Evolutionary conservation across 2,797 vertebrate species (phyloP).

Genomic region (Pelobates cultripes): DNA sequence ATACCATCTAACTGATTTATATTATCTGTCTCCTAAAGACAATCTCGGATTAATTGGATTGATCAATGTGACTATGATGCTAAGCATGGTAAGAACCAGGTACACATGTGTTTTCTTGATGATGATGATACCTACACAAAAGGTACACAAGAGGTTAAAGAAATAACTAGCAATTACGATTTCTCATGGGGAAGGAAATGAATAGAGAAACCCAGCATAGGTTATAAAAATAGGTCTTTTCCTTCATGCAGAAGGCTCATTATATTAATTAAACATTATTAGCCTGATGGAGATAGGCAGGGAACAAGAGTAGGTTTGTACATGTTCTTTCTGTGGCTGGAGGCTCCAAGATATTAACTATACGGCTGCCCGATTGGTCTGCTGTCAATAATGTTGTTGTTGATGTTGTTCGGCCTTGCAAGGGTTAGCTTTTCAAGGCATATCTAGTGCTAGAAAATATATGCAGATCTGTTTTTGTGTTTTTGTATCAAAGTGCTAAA

Average conservation of each 20-base stretch:
- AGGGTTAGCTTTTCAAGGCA: too few species aligned
- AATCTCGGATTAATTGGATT: too few species aligned
- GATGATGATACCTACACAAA: neutral
- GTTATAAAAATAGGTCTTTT: constrained; percentile 79
- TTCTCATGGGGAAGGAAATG: constrained; percentile 75
- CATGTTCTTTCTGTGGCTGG: constrained; percentile 70
- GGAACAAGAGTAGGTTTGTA: constrained; percentile 67
- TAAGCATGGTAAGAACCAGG: neutral
- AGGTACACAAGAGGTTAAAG: constrained; percentile 54
- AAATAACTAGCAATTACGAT: constrained; percentile 69
- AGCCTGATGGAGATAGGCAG: constrained; percentile 68
- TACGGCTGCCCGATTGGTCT: neutral
- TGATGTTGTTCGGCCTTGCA: too few species aligned
- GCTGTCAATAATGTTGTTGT: too few species aligned
- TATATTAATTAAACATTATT: constrained; percentile 86
- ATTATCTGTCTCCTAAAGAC: too few species aligned
- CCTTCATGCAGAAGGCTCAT: constrained; percentile 76
- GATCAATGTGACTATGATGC: too few species aligned
- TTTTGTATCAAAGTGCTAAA: too few species aligned
- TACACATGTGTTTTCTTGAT: neutral
- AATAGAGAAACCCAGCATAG: constrained; percentile 77
- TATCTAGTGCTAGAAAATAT: too few species aligned
- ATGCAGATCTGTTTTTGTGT: too few species aligned
- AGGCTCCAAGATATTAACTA: constrained; percentile 73
- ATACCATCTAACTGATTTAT: too few species aligned